Base-by-base conservation (phyloP, 2,113 vertebrate species). In the Pelobates fuscus region DNA sequence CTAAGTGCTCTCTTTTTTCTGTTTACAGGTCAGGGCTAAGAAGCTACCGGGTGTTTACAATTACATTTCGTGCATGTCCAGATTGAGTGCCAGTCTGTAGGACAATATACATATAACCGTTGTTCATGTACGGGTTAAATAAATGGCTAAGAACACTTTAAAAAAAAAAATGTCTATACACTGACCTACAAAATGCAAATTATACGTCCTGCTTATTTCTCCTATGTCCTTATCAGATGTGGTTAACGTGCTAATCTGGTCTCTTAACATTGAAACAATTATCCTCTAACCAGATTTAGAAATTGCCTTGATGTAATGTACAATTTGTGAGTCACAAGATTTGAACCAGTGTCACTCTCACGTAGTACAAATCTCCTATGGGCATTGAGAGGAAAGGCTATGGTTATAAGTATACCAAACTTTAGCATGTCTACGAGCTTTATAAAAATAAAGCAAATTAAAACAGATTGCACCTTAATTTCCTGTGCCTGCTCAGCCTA, bases 251-350 rank as follows among this genome's bases (percentile, higher is more conserved):
- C 29, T 32, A 32, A 63, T 63, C 60, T 63, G 60, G 6, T 20
- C 27, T 63, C 8, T 32, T 21, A 32, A 10, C 29, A 32, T 5
- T 63, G 27, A 32, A 26, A 63, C 60, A 21, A 4, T 63, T 63
- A 18, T 37, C 6, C 29, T 12, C 26, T 37, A 63, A 63, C 17
- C n/a, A 37, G 29, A 63, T 63, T 63, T 17, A 20, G 18, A 37
- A 63, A 63, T 21, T 30, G n/a, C 27, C 29, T 37, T 20, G 4
- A 37, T 37, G 3, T 18, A 23, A 8, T n/a, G 8, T n/a, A 17
- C n/a, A 29, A 15, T 63, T 63, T 37, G 17, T 20, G 29, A 63
- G 29, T 63, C 60, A 37, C 60, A 63, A 32, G n/a, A 61, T 61
- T 61, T 29, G 12, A 29, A 49, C 5, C 17, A 12, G 15, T 61